Percentiles rank a stretch among this genome's conserved stretches.
These are phyloP conservation scores for Mycalesis mineus DNA, from an alignment of 2,888 invertebrate species.

Conservation along the genomic window DNA sequence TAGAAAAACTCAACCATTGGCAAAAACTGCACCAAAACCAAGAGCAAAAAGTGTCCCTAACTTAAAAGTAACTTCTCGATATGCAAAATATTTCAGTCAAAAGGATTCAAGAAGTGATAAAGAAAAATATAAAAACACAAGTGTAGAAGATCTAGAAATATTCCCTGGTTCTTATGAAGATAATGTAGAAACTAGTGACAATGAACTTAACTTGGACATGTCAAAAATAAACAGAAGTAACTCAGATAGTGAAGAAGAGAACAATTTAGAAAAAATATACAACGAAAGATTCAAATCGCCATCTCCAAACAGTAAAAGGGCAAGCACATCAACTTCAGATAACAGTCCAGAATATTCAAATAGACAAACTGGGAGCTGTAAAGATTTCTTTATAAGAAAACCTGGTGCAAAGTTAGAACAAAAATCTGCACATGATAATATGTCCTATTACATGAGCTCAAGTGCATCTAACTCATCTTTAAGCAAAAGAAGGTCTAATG, in stretches of 20 bases:
- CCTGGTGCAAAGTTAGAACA: slow-evolving; percentile 28
- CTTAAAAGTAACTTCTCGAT: slow-evolving; percentile 67
- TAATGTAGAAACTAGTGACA: slow-evolving; percentile 32
- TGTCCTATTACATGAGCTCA: slow-evolving; percentile 29
- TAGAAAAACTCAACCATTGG: slow-evolving; percentile 39
- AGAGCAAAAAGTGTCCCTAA: slow-evolving; percentile 75
- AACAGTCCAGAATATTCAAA: slow-evolving; percentile 29
- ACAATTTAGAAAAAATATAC: slow-evolving; percentile 64
- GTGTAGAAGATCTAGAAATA: slow-evolving; percentile 30
- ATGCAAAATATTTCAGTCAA: slow-evolving; percentile 74
- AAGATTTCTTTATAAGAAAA: slow-evolving; percentile 54
- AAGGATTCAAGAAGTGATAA: slow-evolving; percentile 59
- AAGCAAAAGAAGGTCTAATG: slow-evolving; percentile 35
- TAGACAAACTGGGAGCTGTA: slow-evolving; percentile 33
- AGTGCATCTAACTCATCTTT: slow-evolving; percentile 47
- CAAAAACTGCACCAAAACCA: slow-evolving; percentile 41
- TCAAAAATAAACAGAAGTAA: slow-evolving; percentile 31
- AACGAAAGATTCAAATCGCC: slow-evolving; percentile 55
- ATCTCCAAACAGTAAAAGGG: slow-evolving; percentile 46
- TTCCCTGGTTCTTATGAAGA: slow-evolving; percentile 21
- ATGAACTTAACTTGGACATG: slow-evolving; percentile 34
- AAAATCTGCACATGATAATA: slow-evolving; percentile 29
- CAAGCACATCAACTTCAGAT: slow-evolving; percentile 39
- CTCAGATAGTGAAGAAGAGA: slow-evolving; percentile 48
- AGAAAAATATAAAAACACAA: slow-evolving; percentile 40